Conservation (phyloP, 92 coral and sea anemone genomes). For the Porites divaricata region DNA sequence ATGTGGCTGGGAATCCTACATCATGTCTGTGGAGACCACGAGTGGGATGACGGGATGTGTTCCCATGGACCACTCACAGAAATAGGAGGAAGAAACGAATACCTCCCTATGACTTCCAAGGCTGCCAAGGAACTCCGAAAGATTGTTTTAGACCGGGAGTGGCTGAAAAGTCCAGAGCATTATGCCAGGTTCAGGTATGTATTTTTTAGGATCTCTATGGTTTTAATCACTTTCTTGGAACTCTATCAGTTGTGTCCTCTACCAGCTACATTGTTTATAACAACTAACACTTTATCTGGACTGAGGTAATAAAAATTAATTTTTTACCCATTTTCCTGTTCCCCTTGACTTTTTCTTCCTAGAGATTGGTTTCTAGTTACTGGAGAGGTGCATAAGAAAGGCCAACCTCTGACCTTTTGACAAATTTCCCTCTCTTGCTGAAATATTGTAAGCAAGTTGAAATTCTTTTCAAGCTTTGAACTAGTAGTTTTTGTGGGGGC, state of each 20-base stretch:
- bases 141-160: slow-evolving; percentile 5
- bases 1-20: slow-evolving; percentile 63
- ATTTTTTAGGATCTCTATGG: slow-evolving; percentile 3
- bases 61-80: slow-evolving; percentile 71
- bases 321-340: slow-evolving; percentile 1
- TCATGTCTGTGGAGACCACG: slow-evolving; percentile 50
- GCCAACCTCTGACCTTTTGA: too few species aligned
- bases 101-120: slow-evolving; percentile 1
- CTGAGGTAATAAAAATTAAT: slow-evolving; percentile 1
- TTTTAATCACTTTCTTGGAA: not conserved
- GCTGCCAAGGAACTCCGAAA: slow-evolving; percentile 15
- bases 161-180: slow-evolving; percentile 15
- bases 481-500: too few species aligned
- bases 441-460: too few species aligned
- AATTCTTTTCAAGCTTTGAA: too few species aligned
- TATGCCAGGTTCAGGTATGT: slow-evolving; percentile 15
- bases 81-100: slow-evolving; percentile 43
- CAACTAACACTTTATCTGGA: too few species aligned
- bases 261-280: slow-evolving; percentile 11
- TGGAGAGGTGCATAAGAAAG: too few species aligned
- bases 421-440: too few species aligned
- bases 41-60: slow-evolving; percentile 72
- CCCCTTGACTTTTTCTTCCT: too few species aligned
- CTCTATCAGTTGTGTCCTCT: not conserved
- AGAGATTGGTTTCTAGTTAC: too few species aligned